Conservation (phyloP, 1,140 invertebrate species). For the Saccostrea echinata region DNA sequence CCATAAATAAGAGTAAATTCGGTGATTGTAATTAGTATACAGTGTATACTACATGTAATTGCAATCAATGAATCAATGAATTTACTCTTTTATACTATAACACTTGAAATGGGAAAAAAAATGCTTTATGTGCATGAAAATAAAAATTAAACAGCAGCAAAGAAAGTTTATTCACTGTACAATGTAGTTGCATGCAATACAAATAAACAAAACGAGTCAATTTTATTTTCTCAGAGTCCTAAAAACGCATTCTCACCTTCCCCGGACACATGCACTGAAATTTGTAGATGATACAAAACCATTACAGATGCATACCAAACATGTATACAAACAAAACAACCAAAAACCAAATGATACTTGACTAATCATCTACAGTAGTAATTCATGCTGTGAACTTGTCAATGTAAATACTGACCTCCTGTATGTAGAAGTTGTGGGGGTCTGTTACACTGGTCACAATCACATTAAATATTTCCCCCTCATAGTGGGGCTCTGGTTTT, state of each 20-base stretch:
- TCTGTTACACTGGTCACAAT: conserved; percentile 52
- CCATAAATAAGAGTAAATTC: no score
- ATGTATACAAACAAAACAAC: neutral
- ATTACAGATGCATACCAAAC: neutral
- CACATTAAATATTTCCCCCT: conserved; percentile 47
- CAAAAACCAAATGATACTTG: neutral
- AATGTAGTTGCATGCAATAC: no score
- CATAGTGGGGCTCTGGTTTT: conserved; percentile 31
- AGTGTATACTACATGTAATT: no score
- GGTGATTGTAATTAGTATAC: no score
- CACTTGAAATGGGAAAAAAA: no score
- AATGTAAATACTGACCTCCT: conserved; percentile 47
- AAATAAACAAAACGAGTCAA: no score
- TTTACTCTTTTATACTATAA: no score
- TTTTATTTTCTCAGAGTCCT: neutral
- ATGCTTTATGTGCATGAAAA: no score
- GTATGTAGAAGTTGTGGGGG: conserved; percentile 58
- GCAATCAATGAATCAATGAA: no score
- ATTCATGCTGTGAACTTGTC: conserved; percentile 34
- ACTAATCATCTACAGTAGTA: neutral
- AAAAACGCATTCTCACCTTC: neutral
- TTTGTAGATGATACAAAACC: neutral
- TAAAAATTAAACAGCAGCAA: no score
- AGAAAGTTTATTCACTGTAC: no score
- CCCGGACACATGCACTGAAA: conserved; percentile 28